Evolutionary conservation across 1,140 invertebrate genomes (phyloP).

Genomic region (Zophobas atratus): DNA sequence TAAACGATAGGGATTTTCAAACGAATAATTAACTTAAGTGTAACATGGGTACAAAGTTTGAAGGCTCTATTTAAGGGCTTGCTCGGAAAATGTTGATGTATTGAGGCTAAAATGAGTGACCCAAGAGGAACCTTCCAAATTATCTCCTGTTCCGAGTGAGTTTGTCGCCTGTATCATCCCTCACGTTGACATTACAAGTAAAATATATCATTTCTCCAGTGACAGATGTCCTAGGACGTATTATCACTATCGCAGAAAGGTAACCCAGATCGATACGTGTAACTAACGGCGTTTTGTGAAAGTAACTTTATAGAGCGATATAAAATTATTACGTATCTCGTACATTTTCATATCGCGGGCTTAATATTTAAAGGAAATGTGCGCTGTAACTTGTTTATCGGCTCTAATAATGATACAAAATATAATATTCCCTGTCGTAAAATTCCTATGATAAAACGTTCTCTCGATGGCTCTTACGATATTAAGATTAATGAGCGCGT

Average conservation of each 20-base stretch:
- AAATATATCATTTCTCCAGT: conserved; percentile 22
- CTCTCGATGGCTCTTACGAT: conserved; percentile 2
- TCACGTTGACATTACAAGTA: conserved; percentile 25
- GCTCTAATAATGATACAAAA: conserved; percentile 30
- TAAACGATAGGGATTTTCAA: conserved; percentile 21
- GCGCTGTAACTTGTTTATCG: conserved; percentile 33
- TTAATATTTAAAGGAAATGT: conserved; percentile 36
- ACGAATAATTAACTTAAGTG: conserved; percentile 12
- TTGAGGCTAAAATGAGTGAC: conserved; percentile 14
- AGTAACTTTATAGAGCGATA: conserved; percentile 24
- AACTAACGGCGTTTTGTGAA: background rate
- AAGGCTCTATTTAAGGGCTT: background rate
- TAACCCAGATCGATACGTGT: conserved; percentile 1
- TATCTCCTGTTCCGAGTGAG: conserved; percentile 9
- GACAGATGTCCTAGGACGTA: background rate
- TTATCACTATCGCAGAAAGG: conserved; percentile 6
- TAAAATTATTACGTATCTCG: conserved; percentile 24
- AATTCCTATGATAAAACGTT: conserved; percentile 21
- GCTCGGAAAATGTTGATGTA: background rate
- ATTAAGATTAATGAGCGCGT: conserved; percentile 21
- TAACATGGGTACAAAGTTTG: background rate
- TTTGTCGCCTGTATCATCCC: conserved; percentile 4
- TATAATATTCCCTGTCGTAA: conserved; percentile 31
- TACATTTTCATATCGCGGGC: conserved; percentile 16
- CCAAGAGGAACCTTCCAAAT: conserved; percentile 23